phyloP scores from a whole-genome alignment of 2,888 invertebrate genomes.

The Eustalomyia histrio region DNA sequence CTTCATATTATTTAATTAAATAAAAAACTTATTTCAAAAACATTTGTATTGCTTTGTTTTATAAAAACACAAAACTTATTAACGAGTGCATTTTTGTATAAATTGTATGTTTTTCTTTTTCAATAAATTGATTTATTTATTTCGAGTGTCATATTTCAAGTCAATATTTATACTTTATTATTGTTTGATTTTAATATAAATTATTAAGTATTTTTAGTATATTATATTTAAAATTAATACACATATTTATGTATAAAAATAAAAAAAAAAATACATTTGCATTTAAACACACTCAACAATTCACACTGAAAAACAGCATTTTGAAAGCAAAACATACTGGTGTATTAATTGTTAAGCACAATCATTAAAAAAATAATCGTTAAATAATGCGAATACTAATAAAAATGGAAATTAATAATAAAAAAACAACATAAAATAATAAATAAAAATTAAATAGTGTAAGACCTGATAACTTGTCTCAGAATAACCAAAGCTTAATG shows the following conservation, averaged over 20 bases:
- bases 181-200: conserved; percentile 57
- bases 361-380: conserved; percentile 73
- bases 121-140: neutral
- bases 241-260: neutral
- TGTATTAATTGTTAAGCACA: conserved; percentile 77
- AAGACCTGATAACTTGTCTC: no score
- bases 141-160: conserved; percentile 43
- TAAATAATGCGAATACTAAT: conserved; percentile 65
- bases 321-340: conserved; percentile 42
- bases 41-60: neutral
- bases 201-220: conserved; percentile 54
- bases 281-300: conserved; percentile 45
- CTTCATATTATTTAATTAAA: neutral
- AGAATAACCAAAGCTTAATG: no score
- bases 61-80: no score
- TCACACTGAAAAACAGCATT: conserved; percentile 21
- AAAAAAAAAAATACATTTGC: conserved; percentile 35
- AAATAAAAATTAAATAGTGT: conserved; percentile 25
- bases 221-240: conserved; percentile 10
- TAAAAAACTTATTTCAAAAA: neutral
- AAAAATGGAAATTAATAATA: conserved; percentile 9
- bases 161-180: conserved; percentile 60
- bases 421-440: conserved; percentile 44
- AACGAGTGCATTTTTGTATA: no score
- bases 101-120: neutral